Evolutionary conservation across 2,888 invertebrate species (phyloP), one percentile per base, ranked within the genome.

Genomic region (Norana najaformis): DNA sequence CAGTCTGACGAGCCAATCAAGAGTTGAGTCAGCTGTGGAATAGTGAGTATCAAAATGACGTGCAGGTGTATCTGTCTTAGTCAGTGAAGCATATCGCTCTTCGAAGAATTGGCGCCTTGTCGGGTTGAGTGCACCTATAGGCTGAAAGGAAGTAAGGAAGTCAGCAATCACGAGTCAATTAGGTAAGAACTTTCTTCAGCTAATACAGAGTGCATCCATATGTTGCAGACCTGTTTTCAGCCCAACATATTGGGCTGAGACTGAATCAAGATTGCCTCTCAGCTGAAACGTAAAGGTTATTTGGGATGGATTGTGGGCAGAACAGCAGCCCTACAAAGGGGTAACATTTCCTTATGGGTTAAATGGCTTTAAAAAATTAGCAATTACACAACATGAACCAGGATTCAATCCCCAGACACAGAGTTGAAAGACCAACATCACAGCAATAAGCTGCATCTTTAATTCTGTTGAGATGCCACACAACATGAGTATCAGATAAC

Each of bases 41-140:
- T 99, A 99, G 95, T 99, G 99, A 0, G 99, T 99, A 91, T 99
- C 99, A 95, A 98, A 99, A 95, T 99, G 99, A 96, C 99, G 99
- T 30, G 99, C 98, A 36, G 99, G 99, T 93, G 99, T 99, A 93
- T 97, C 97, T 92, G 99, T 98, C 95, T 99, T 98, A 94, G 99
- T 99, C 99, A 99, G 99, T 89, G 97, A 97, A 94, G 97, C 97
- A 95, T 98, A 99, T 8, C 99, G 96, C 94, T 99, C 99, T 95
- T 99, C 98, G 95, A 99, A 99, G 95, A 99, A 99, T 18, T 97
- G 97, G 93, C 97, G 96, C 83, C 99, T 96, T 93, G 97, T 97
- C 0, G 98, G 99, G 95, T 99, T 99, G 93, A 99, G 95, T 0
- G 99, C 99, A 89, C 99, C 99, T 93, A 99, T 98, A 0, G 99